phyloP scores from a whole-genome alignment of 2,888 invertebrate species.

The Acrobasis consociella region DNA sequence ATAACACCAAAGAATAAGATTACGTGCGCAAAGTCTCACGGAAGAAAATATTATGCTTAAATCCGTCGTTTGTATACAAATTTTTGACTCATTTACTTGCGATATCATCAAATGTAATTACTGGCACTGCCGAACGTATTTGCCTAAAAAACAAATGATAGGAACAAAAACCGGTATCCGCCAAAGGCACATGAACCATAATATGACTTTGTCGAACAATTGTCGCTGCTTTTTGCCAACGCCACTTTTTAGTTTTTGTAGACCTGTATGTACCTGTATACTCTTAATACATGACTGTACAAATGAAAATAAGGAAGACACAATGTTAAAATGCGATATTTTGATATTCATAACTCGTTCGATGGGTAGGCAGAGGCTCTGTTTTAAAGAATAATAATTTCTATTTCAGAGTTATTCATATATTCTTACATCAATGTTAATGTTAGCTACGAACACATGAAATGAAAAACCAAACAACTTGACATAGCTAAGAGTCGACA shows the following conservation, averaged over 20 bases:
- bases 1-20: neutral
- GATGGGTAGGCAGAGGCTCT: no score
- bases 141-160: constrained; percentile 23
- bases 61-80: constrained; percentile 15
- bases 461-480: no score
- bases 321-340: no score
- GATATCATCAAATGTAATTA: constrained; percentile 27
- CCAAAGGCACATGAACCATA: constrained; percentile 27
- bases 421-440: no score
- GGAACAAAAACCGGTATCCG: constrained; percentile 23
- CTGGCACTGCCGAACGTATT: constrained; percentile 5
- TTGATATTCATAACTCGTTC: no score
- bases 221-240: constrained; percentile 13
- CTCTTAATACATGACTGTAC: no score
- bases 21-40: constrained; percentile 15
- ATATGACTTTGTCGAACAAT: constrained; percentile 22
- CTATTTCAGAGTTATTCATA: no score
- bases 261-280: neutral
- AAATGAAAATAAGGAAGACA: no score
- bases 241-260: constrained; percentile 4
- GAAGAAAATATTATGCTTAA: constrained; percentile 17
- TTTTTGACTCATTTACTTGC: constrained; percentile 10
- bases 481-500: no score
- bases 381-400: no score
- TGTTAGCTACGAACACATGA: no score